These are phyloP conservation scores for Heliconius congener DNA, from an alignment of 1,140 invertebrate species.

Conservation along the genomic window DNA sequence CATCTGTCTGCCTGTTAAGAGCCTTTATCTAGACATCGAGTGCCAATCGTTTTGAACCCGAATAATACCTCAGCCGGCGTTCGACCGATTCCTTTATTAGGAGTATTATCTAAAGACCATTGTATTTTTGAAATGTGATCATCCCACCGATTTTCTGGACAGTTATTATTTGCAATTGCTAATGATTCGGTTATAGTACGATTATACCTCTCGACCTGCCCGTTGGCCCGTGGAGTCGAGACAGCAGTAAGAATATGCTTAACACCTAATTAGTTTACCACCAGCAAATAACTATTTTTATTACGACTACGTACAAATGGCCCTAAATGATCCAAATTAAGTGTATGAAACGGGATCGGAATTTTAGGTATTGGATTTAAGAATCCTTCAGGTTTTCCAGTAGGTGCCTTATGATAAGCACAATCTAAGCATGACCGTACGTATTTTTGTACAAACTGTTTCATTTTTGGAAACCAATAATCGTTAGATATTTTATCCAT, in stretches of 20 bases:
- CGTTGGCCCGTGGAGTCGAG: constrained; percentile 15
- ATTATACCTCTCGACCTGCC: constrained; percentile 28
- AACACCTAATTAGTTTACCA: neutral
- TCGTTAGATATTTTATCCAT: constrained; percentile 29
- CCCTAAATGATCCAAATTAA: constrained; percentile 18
- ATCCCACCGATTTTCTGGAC: neutral
- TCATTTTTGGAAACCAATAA: constrained; percentile 30
- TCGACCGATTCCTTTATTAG: neutral
- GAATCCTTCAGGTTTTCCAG: constrained; percentile 2
- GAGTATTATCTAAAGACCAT: constrained; percentile 3
- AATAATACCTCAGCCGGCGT: neutral
- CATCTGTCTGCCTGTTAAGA: no score
- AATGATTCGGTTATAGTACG: neutral
- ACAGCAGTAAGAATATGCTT: constrained; percentile 25
- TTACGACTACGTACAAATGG: constrained; percentile 17
- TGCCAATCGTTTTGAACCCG: neutral
- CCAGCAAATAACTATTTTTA: neutral
- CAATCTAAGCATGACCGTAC: constrained; percentile 14
- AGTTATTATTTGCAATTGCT: neutral
- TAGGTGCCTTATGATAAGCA: neutral
- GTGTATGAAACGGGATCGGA: constrained; percentile 13
- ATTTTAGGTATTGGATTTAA: constrained; percentile 22
- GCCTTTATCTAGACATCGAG: no score
- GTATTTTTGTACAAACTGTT: constrained; percentile 16
- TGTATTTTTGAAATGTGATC: neutral